These are phyloP conservation scores for Poecilobothrus nobilitatus DNA, from an alignment of 2,888 invertebrate species.

Conservation along the genomic window DNA sequence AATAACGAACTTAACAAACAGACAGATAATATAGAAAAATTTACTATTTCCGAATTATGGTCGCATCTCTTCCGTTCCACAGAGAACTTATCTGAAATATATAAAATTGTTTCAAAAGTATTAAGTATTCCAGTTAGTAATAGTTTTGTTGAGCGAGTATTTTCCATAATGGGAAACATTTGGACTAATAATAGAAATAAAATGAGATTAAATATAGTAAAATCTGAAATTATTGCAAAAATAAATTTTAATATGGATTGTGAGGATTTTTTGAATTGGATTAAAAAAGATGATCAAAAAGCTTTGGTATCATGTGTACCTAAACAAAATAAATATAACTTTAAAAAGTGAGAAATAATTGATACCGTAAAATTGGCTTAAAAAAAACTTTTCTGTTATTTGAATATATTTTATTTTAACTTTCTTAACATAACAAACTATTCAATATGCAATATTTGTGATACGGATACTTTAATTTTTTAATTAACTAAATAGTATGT, in stretches of 20 bases:
- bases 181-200: slow-evolving; percentile 8
- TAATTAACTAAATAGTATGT: slow-evolving; percentile 8
- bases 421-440: slow-evolving; percentile 8
- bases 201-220: slow-evolving; percentile 9
- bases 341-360: slow-evolving; percentile 7
- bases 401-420: slow-evolving; percentile 8
- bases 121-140: slow-evolving; percentile 10
- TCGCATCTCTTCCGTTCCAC: slow-evolving; percentile 11
- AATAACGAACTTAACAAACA: slow-evolving; percentile 10
- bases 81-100: slow-evolving; percentile 10
- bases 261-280: slow-evolving; percentile 10
- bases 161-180: slow-evolving; percentile 8
- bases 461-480: slow-evolving; percentile 9
- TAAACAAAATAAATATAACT: slow-evolving; percentile 9
- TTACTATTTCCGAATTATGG: slow-evolving; percentile 9
- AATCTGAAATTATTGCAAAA: slow-evolving; percentile 8
- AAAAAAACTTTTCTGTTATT: slow-evolving; percentile 8
- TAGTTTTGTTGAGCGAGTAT: slow-evolving; percentile 7
- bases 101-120: slow-evolving; percentile 9
- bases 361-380: slow-evolving; percentile 7
- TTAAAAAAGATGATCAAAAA: slow-evolving; percentile 10
- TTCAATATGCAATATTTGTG: slow-evolving; percentile 5
- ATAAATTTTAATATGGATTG: slow-evolving; percentile 10
- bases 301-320: slow-evolving; percentile 10
- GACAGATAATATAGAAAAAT: slow-evolving; percentile 10